Conservation (phyloP, 2,113 vertebrate genomes). For the Mormyrus iriodes region DNA sequence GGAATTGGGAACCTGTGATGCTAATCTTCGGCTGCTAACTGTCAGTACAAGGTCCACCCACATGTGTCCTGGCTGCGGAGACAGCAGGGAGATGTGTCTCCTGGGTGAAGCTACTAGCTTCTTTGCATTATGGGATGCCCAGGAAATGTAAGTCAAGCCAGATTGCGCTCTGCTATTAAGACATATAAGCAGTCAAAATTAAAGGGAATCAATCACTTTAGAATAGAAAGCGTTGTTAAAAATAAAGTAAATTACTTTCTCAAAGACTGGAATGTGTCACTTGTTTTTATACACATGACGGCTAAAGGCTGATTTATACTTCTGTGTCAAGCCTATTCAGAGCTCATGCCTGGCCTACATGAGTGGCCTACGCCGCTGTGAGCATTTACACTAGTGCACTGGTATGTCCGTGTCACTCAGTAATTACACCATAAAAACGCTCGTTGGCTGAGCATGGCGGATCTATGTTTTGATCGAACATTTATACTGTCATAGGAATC, state of each 20-base stretch:
- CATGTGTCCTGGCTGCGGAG: not conserved
- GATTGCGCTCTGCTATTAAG: not conserved
- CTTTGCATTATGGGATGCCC: not conserved
- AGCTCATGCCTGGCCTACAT: not conserved
- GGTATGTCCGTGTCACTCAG: too few relatives aligned
- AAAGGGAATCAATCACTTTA: not conserved
- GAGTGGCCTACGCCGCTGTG: not conserved
- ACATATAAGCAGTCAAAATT: not conserved
- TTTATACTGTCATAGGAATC: too few relatives aligned
- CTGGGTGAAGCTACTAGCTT: not conserved
- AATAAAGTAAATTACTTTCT: not conserved
- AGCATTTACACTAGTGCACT: not conserved
- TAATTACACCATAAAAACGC: too few relatives aligned
- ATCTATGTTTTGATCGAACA: too few relatives aligned
- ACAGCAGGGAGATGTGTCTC: not conserved
- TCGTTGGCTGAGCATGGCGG: too few relatives aligned
- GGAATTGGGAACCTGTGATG: not conserved
- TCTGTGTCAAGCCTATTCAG: not conserved
- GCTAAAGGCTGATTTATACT: not conserved
- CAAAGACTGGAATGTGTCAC: not conserved
- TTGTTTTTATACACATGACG: not conserved
- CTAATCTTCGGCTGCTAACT: not conserved
- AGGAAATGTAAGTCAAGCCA: not conserved
- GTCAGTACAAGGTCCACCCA: not conserved
- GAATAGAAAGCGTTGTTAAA: not conserved